These are phyloP conservation scores for Macheiramphus alcinus DNA, from an alignment of 2,113 vertebrate genomes.

Conservation along the genomic window DNA sequence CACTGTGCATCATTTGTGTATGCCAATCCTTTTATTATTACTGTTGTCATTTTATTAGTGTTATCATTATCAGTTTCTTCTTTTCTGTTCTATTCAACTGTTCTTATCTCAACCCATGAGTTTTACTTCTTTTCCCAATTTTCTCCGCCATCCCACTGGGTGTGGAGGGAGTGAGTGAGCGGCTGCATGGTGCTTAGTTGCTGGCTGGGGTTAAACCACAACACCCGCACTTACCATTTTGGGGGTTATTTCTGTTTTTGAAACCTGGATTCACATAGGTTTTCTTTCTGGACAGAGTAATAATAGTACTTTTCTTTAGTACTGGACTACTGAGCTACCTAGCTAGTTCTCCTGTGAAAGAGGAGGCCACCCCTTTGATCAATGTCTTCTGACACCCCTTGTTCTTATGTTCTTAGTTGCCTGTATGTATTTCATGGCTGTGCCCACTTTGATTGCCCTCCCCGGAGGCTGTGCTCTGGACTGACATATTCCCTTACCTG, in stretches of 20 bases:
- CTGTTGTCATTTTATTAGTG: too few species aligned
- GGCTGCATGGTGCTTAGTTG: too few species aligned
- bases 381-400: background rate
- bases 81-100: too few species aligned
- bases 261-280: background rate
- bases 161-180: too few species aligned
- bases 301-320: background rate
- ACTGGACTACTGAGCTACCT: background rate
- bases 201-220: too few species aligned
- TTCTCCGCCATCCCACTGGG: too few species aligned
- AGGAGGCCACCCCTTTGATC: background rate
- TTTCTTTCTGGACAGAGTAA: background rate
- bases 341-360: background rate
- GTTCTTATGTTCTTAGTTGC: background rate
- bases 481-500: background rate
- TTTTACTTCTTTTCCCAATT: too few species aligned
- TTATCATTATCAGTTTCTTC: too few species aligned
- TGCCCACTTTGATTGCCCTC: background rate
- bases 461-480: background rate
- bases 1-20: too few species aligned
- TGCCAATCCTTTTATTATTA: too few species aligned
- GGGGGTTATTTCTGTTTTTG: accelerated
- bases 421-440: background rate
- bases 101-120: too few species aligned
- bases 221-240: background rate